A percentile compares a stretch with the other conserved stretches of the same genome.
These are phyloP conservation scores for Melieria crassipennis DNA, from an alignment of 2,888 invertebrate genomes.

Conservation along the genomic window DNA sequence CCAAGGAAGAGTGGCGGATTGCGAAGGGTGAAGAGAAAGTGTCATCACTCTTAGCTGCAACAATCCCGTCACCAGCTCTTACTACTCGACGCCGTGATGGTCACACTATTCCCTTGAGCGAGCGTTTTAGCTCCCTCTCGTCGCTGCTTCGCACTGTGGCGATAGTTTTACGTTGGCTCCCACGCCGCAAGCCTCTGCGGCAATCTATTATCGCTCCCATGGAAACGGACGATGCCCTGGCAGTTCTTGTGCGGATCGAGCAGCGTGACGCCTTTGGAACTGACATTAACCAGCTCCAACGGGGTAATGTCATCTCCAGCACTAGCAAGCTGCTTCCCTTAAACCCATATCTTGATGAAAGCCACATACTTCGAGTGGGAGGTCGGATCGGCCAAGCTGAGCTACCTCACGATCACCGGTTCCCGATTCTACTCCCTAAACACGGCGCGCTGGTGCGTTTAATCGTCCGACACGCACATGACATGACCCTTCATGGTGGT, in stretches of 20 bases:
- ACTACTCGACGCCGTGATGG: not conserved
- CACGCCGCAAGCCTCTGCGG: not conserved
- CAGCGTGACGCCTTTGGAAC: not conserved
- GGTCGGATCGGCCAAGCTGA: conserved; percentile 4
- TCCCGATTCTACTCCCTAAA: conserved; percentile 3
- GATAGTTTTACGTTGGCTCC: not conserved
- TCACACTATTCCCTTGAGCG: not conserved
- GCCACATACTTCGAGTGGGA: not conserved
- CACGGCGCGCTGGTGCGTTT: not conserved
- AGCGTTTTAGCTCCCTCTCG: not conserved
- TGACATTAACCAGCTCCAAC: not conserved
- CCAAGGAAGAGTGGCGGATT: not conserved
- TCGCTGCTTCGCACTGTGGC: not conserved
- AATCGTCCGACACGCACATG: not conserved
- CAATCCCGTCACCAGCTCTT: not conserved
- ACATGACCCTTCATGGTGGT: not conserved
- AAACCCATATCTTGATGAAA: not conserved
- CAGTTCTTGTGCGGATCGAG: not conserved
- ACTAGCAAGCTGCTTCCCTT: conserved; percentile 5
- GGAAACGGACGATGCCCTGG: not conserved
- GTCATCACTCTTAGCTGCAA: not conserved
- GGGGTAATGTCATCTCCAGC: not conserved
- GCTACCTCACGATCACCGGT: not conserved
- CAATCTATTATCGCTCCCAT: not conserved
- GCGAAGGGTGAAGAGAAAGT: not conserved